Evolutionary conservation across 2,888 invertebrate species (phyloP).

Genomic region (Lypha dubia): DNA sequence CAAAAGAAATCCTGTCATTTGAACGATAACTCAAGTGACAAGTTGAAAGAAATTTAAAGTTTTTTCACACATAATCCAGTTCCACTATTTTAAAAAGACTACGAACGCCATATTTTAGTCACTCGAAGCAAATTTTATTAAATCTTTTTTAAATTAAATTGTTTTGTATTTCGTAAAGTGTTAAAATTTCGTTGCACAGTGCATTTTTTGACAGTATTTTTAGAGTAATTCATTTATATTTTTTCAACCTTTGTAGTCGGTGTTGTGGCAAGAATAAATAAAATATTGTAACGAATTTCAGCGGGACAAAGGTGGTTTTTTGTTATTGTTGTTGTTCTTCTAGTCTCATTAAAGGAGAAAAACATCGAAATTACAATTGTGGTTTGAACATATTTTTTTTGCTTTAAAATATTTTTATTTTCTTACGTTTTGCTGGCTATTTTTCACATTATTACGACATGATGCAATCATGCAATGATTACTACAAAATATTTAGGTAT

Average conservation of each 20-base stretch:
- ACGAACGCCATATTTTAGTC: too few relatives aligned
- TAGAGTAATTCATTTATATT: conserved; percentile 42
- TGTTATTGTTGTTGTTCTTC: too few relatives aligned
- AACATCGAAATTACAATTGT: conserved; percentile 49
- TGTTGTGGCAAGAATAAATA: conserved; percentile 35
- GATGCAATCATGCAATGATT: conserved; percentile 62
- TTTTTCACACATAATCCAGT: too few relatives aligned
- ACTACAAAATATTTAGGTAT: conserved; percentile 49
- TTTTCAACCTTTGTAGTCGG: conserved; percentile 56
- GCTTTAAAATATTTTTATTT: conserved; percentile 11
- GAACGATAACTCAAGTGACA: too few relatives aligned
- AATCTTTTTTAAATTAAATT: not conserved
- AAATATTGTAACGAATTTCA: conserved; percentile 63
- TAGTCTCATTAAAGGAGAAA: conserved; percentile 68
- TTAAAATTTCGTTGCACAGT: not conserved
- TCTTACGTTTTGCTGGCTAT: not conserved
- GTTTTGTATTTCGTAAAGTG: not conserved
- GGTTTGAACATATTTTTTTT: conserved; percentile 54
- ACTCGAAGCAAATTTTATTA: too few relatives aligned
- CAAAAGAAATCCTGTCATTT: too few relatives aligned
- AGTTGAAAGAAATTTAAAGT: too few relatives aligned
- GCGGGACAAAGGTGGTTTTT: conserved; percentile 68
- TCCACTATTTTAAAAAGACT: too few relatives aligned
- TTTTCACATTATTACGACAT: conserved; percentile 55
- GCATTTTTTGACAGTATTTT: conserved; percentile 4